Percentiles rank a stretch among this genome's conserved stretches.
Conservation (phyloP, 2,797 vertebrate species). For the Okamejei kenojei region DNA sequence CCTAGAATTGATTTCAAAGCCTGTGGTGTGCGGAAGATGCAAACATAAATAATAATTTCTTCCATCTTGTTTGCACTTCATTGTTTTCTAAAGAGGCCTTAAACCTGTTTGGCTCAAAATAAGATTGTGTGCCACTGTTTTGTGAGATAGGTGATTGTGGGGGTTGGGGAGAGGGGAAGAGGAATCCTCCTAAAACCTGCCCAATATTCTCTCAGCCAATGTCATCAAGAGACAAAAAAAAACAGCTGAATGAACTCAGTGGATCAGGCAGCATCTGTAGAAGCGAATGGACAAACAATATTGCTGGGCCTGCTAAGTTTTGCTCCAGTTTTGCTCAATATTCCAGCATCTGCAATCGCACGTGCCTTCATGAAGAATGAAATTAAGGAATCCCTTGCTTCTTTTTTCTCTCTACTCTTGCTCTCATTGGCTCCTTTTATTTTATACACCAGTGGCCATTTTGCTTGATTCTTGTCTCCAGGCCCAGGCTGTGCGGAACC, state of each 20-base stretch:
- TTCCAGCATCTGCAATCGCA: too few species aligned
- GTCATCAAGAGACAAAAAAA: too few species aligned
- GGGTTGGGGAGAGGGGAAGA: too few species aligned
- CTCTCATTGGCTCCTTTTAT: too few species aligned
- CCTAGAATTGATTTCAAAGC: neutral
- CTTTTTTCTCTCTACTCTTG: neutral
- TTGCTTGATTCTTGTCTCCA: neutral
- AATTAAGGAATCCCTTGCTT: too few species aligned
- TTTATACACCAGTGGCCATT: neutral
- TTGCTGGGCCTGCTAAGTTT: too few species aligned
- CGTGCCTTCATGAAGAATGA: too few species aligned
- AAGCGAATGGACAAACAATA: too few species aligned
- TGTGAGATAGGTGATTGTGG: too few species aligned
- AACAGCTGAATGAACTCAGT: neutral
- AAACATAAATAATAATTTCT: neutral
- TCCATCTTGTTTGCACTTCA: neutral
- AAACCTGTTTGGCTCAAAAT: neutral
- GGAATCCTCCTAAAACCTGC: neutral
- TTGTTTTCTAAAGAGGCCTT: neutral
- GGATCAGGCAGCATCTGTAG: too few species aligned
- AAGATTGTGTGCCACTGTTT: neutral
- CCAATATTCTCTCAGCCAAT: neutral
- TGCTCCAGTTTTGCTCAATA: too few species aligned
- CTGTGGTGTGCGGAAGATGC: neutral
- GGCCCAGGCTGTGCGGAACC: neutral